phyloP scores from a whole-genome alignment of 2,888 invertebrate genomes.

The Acrobasis repandana region DNA sequence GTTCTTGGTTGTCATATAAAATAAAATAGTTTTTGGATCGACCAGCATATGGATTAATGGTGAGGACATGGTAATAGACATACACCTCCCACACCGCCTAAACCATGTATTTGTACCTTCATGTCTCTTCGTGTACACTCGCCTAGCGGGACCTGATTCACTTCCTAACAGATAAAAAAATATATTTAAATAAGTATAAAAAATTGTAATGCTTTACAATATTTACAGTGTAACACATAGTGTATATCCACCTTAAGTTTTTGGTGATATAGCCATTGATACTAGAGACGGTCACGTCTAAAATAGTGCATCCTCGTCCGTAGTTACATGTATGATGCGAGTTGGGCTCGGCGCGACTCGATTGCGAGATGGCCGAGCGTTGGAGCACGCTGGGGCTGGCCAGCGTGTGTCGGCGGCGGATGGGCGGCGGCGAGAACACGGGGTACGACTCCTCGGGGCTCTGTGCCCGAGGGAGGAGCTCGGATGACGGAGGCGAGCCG shows the following conservation, averaged over 20 bases:
- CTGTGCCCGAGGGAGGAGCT: slow-evolving; percentile 85
- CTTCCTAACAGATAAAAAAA: slow-evolving; percentile 64
- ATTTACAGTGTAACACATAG: slow-evolving; percentile 56
- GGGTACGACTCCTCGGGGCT: slow-evolving; percentile 93
- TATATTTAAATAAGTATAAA: slow-evolving; percentile 36
- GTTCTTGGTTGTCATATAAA: neutral
- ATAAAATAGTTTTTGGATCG: slow-evolving; percentile 7
- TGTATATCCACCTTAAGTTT: slow-evolving; percentile 44
- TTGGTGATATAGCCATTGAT: neutral
- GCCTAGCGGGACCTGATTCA: slow-evolving; percentile 50
- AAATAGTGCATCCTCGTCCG: slow-evolving; percentile 30
- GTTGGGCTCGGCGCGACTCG: slow-evolving; percentile 87
- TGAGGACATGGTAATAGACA: slow-evolving; percentile 34
- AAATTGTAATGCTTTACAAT: slow-evolving; percentile 67
- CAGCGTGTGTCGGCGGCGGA: slow-evolving; percentile 85
- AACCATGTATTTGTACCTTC: slow-evolving; percentile 61
- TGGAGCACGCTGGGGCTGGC: slow-evolving; percentile 80
- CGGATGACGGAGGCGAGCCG: slow-evolving; percentile 89
- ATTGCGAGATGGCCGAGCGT: slow-evolving; percentile 89
- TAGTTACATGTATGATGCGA: slow-evolving; percentile 96
- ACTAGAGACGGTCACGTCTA: slow-evolving; percentile 23
- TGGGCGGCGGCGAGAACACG: slow-evolving; percentile 92
- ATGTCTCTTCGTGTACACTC: slow-evolving; percentile 65
- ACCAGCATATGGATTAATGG: slow-evolving; percentile 22
- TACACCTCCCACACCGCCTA: slow-evolving; percentile 48